phyloP scores from a whole-genome alignment of 2,888 invertebrate species.

The Rotaria macrura region DNA sequence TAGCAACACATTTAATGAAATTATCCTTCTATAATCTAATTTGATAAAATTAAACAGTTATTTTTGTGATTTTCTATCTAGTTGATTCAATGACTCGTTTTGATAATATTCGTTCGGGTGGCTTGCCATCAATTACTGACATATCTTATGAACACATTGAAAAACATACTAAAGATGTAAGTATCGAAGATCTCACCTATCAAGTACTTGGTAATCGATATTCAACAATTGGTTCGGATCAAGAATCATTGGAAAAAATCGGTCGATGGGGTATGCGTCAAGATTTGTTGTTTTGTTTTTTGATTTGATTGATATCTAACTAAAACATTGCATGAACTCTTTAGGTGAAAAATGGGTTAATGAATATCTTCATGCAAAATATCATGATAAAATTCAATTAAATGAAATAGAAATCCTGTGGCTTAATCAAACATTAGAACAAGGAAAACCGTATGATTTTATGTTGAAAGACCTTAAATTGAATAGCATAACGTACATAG shows the following conservation, averaged over 20 bases:
- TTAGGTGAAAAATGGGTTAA: constrained; percentile 28
- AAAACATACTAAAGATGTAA: neutral
- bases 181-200: neutral
- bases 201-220: neutral
- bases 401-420: constrained; percentile 19
- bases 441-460: constrained; percentile 30
- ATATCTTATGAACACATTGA: neutral
- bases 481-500: constrained; percentile 18
- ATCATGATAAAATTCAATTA: constrained; percentile 20
- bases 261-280: neutral
- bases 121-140: neutral
- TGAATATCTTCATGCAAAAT: constrained; percentile 24
- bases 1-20: too few relatives aligned
- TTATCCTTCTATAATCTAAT: too few relatives aligned
- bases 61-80: too few relatives aligned
- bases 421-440: constrained; percentile 25
- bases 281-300: too few relatives aligned
- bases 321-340: too few relatives aligned
- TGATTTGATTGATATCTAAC: too few relatives aligned
- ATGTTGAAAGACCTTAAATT: neutral
- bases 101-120: neutral
- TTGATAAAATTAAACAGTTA: too few relatives aligned
- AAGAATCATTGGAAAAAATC: neutral
- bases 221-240: neutral
- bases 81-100: neutral